Percentiles rank a stretch among this genome's conserved stretches.
Conservation (phyloP, 2,797 vertebrate species). For the Falco cherrug region DNA sequence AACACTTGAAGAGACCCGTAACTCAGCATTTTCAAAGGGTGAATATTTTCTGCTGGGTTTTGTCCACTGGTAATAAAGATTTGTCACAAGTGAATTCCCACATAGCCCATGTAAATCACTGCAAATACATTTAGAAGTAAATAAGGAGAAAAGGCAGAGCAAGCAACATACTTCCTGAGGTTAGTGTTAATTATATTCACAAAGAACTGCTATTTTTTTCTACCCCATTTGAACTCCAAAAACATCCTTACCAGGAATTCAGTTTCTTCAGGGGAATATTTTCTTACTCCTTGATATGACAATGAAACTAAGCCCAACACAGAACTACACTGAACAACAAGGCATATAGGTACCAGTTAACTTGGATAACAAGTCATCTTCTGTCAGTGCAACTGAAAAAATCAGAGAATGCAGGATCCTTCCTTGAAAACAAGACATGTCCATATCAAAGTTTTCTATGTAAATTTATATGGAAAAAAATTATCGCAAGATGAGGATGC, state of each 20-base stretch:
- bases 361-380: neutral
- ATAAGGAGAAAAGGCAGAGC: neutral
- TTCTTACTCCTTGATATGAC: neutral
- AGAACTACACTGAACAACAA: neutral
- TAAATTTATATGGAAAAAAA: neutral
- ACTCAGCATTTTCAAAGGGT: neutral
- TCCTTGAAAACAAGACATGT: neutral
- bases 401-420: neutral
- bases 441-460: neutral
- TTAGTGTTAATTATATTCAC: neutral
- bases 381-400: neutral
- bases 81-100: neutral
- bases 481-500: neutral
- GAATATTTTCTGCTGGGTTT: neutral
- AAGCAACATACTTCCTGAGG: neutral
- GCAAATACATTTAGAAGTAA: neutral
- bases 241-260: neutral
- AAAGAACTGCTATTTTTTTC: rapidly evolving
- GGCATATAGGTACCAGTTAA: neutral
- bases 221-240: neutral
- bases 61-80: neutral
- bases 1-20: neutral
- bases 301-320: neutral
- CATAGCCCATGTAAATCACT: neutral
- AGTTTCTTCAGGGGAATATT: neutral